phyloP scores from a whole-genome alignment of 2,113 vertebrate species.

The Paramormyrops kingsleyae region DNA sequence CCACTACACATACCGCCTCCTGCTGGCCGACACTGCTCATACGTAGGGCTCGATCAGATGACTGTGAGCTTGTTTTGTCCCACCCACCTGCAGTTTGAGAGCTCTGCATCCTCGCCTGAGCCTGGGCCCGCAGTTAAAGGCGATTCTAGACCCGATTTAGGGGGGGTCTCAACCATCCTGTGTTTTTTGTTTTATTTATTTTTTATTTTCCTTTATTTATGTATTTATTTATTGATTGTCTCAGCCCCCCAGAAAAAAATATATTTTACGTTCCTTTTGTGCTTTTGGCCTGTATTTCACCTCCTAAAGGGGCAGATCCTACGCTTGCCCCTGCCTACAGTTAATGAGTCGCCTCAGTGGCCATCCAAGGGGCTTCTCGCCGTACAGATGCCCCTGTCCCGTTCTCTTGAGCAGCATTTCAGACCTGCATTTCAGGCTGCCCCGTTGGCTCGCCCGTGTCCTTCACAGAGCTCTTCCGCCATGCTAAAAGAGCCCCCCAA shows the following conservation, averaged over 20 bases:
- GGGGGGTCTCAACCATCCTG: not conserved
- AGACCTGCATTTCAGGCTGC: not conserved
- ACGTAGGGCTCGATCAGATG: not conserved
- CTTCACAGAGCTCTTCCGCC: not conserved
- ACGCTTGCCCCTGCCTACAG: not conserved
- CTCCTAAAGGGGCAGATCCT: not conserved
- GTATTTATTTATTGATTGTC: not conserved
- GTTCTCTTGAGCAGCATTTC: not conserved
- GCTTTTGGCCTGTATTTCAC: not conserved
- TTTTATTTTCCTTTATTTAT: not conserved
- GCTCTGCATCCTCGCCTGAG: not conserved
- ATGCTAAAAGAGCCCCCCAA: not conserved
- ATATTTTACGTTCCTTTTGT: not conserved
- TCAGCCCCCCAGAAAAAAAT: not conserved
- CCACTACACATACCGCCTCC: not conserved
- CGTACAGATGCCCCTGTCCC: not conserved
- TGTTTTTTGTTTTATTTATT: not conserved
- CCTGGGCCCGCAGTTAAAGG: not conserved
- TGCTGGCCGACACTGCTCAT: not conserved
- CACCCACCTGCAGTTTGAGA: not conserved
- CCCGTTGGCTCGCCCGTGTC: not conserved
- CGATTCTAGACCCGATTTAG: not conserved
- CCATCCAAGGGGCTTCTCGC: not conserved
- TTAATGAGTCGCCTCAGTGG: not conserved
- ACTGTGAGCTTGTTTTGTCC: not conserved